Base-by-base conservation (phyloP, 2,888 invertebrate species). In the Papilio demoleus region DNA sequence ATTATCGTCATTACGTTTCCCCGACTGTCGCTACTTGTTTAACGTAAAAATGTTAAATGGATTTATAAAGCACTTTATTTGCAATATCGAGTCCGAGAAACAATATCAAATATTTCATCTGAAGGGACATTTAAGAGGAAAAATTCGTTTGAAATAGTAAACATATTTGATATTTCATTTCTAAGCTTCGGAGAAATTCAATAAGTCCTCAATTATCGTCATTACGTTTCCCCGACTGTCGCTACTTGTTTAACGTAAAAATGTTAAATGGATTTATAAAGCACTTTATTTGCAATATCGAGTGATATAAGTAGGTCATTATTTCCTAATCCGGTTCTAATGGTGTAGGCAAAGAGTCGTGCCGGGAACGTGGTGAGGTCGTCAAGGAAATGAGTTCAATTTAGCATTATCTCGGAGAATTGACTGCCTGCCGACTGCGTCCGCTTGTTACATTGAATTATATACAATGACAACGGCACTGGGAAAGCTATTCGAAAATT, bases 381-480 rank as follows among this genome's bases (percentile, higher is more conserved):
- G 77, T 81, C 78, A 76, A 85, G 87, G 88, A 90, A 90, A 88
- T 87, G 85, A 85, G 84, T 85, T 85, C 87, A 88, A 88, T 88
- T 88, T 87, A 83, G 82, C 80, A 88, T 88, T 88, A 88, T 86
- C 86, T 86, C 82, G 81, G 81, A 70, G 81, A 87, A 84, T 85
- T 81, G 84, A 81, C 77, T 82, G 79, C 79, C 76, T 56, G 53
- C 31, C 53, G 79, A 78, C 79, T 79, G 81, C 81, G 76, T 79
- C 78, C 78, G 77, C 80, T 80, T 81, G 82, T 81, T 80, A 70
- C 75, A 79, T 77, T 75, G 76, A 76, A 81, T 81, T 83, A 85
- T 83, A 86, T 81, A 82, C 77, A 81, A 80, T 80, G 80, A 76
- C 80, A 84, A 82, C 76, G 80, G 81, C 78, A 80, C 79, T 81